Percentiles rank a stretch among this genome's conserved stretches.
Conservation (phyloP, 53 echinoderm and acorn worm genomes). For the Holothuria scabra region DNA sequence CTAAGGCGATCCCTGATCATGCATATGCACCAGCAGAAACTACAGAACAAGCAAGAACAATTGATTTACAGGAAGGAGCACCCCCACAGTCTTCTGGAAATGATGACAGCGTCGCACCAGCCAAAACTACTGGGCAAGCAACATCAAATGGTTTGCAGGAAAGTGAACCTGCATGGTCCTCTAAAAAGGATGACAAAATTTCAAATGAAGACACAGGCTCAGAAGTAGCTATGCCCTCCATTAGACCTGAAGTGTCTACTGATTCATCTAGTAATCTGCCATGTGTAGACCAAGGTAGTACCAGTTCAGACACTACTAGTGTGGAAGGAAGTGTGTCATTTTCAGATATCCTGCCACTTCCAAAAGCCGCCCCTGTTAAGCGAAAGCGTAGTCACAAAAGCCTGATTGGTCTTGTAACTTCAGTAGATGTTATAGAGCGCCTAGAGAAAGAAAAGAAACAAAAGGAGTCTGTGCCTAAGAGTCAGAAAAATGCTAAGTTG, state of each 20-base stretch:
- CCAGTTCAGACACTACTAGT: neutral
- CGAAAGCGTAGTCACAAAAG: neutral
- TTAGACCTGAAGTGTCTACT: too few species aligned
- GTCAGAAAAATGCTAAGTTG: neutral
- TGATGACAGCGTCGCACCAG: too few species aligned
- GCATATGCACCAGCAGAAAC: conserved; percentile 30
- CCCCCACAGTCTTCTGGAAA: too few species aligned
- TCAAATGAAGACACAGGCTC: too few species aligned
- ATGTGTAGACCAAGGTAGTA: too few species aligned
- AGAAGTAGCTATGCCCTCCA: too few species aligned
- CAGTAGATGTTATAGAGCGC: neutral
- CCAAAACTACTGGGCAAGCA: too few species aligned
- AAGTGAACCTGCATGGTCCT: too few species aligned
- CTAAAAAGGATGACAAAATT: too few species aligned
- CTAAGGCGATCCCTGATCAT: conserved; percentile 40
- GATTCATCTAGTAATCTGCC: too few species aligned
- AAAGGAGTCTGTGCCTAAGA: too few species aligned
- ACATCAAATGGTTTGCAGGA: too few species aligned
- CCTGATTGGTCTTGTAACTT: neutral
- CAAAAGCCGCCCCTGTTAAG: neutral
- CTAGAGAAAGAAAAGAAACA: conserved; percentile 8
- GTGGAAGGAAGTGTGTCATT: neutral
- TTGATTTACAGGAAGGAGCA: neutral
- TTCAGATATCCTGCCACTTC: conserved; percentile 3
- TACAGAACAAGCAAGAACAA: conserved; percentile 24